Evolutionary conservation across 2,113 vertebrate species (phyloP).

Genomic region (Sprattus sprattus): DNA sequence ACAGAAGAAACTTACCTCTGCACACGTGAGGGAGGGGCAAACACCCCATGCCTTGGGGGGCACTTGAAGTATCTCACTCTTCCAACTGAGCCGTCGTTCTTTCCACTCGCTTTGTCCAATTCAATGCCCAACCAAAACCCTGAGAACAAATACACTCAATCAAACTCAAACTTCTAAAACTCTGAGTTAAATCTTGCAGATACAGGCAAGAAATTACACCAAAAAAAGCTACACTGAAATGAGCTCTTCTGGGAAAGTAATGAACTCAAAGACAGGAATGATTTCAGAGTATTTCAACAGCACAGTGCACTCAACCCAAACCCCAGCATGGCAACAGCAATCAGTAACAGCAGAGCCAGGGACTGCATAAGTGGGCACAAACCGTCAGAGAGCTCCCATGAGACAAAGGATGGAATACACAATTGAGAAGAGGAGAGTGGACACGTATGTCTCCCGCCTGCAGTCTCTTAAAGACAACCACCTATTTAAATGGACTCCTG

Average conservation of each 20-base stretch:
- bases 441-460: background rate
- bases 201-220: background rate
- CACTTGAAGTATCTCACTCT: constrained; percentile 92
- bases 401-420: background rate
- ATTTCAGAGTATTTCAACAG: background rate
- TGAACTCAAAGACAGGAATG: background rate
- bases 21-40: constrained; percentile 90
- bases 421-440: background rate
- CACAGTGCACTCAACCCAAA: background rate
- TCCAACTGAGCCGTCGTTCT: constrained; percentile 91
- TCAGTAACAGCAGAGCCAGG: background rate
- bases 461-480: background rate
- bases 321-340: background rate
- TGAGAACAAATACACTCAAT: constrained; percentile 53
- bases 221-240: background rate
- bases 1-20: constrained; percentile 78
- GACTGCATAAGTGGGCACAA: background rate
- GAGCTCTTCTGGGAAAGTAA: background rate
- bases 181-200: constrained; percentile 20
- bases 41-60: constrained; percentile 87
- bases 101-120: constrained; percentile 90
- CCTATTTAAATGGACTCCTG: background rate
- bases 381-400: background rate
- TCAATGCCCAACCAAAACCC: constrained; percentile 94
- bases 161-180: background rate